These are phyloP conservation scores for Sarcophaga rosellei DNA, from an alignment of 2,888 invertebrate genomes.

Conservation along the genomic window DNA sequence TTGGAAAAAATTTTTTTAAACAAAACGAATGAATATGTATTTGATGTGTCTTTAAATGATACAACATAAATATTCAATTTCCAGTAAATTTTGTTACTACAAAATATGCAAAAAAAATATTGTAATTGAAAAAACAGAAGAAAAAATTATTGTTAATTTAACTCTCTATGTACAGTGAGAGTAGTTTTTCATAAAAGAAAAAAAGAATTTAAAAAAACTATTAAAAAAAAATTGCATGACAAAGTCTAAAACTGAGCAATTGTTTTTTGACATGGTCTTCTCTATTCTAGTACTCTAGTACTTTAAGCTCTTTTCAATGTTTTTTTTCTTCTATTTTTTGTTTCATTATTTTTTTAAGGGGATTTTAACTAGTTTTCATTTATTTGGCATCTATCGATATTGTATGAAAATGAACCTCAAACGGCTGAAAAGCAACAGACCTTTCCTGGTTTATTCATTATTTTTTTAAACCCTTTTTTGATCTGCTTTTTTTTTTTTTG, in stretches of 20 bases:
- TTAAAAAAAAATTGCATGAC: constrained; percentile 16
- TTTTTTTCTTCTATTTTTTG: constrained; percentile 21
- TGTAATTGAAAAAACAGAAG: not conserved
- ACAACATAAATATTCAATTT: constrained; percentile 16
- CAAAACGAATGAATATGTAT: not conserved
- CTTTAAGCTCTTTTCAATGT: constrained; percentile 21
- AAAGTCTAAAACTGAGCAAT: constrained; percentile 44
- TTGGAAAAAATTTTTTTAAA: not conserved
- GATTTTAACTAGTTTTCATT: constrained; percentile 61
- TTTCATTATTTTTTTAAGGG: constrained; percentile 48
- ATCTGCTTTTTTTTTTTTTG: not conserved
- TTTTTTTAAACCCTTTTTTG: constrained; percentile 14
- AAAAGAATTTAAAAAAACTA: not conserved
- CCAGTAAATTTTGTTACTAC: not conserved
- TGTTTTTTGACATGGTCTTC: constrained; percentile 55
- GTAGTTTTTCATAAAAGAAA: not conserved
- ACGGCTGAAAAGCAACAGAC: constrained; percentile 45
- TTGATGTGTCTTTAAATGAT: not conserved
- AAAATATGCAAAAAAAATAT: constrained; percentile 12
- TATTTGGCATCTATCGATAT: constrained; percentile 60
- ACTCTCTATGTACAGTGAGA: not conserved
- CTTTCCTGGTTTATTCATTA: constrained; percentile 3
- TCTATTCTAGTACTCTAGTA: constrained; percentile 22
- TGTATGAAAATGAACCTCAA: constrained; percentile 61
- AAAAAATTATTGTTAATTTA: not conserved